Conservation (phyloP, 2,888 invertebrate genomes). For the Cyaniris semiargus region DNA sequence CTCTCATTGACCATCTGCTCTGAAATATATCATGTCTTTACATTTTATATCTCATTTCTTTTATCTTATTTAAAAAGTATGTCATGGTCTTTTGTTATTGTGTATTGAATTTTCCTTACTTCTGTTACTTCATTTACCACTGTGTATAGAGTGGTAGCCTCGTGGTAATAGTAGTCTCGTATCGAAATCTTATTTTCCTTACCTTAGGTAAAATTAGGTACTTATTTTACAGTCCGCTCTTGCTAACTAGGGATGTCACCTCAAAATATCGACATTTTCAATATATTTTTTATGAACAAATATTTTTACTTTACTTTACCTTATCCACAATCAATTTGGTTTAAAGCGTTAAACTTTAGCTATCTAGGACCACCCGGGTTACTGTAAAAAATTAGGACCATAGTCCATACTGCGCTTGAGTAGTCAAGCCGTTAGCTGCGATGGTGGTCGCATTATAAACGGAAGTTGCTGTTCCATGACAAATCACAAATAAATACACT, state of each 20-base stretch:
- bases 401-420: not conserved
- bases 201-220: not conserved
- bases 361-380: not conserved
- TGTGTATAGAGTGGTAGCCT: not conserved
- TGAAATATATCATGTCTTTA: not conserved
- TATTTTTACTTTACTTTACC: no score
- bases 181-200: not conserved
- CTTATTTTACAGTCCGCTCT: not conserved
- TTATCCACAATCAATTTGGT: no score
- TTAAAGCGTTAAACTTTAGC: not conserved
- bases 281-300: not conserved
- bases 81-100: not conserved
- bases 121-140: not conserved
- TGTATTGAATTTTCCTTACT: not conserved
- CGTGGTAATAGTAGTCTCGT: no score
- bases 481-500: not conserved
- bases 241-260: not conserved
- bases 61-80: no score
- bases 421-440: not conserved
- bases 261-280: not conserved
- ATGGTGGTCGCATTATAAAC: not conserved
- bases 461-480: slow-evolving; percentile 4
- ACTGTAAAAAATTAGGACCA: not conserved
- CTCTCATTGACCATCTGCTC: not conserved
- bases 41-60: no score